Evolutionary conservation across 2,888 invertebrate genomes (phyloP).

Genomic region (Crepidodera aurea): DNA sequence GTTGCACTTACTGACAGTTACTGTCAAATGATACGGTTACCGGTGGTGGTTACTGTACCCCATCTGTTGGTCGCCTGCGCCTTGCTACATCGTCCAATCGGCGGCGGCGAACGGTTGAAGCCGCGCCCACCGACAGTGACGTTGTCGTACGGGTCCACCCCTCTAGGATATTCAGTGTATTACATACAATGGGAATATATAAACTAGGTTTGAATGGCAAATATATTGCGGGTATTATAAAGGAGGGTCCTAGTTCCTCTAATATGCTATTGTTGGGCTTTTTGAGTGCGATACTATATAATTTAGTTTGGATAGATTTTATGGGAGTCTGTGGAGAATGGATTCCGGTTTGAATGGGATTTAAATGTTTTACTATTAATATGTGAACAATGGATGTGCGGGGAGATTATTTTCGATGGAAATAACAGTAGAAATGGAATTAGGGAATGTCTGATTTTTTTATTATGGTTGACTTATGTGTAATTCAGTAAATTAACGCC

Average conservation of each 20-base stretch:
- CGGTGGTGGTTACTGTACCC: constrained; percentile 54
- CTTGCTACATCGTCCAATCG: constrained; percentile 57
- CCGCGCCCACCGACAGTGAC: constrained; percentile 37
- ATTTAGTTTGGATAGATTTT: constrained; percentile 44
- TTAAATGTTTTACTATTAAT: constrained; percentile 30
- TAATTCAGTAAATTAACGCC: no score
- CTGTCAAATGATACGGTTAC: constrained; percentile 54
- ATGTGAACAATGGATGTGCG: constrained; percentile 23
- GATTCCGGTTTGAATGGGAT: constrained; percentile 30
- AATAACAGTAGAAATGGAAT: background rate
- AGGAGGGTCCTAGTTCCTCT: constrained; percentile 48
- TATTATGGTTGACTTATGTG: no score
- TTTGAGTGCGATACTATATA: constrained; percentile 51
- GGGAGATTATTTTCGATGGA: constrained; percentile 1
- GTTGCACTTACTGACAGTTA: constrained; percentile 49
- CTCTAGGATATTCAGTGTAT: constrained; percentile 58
- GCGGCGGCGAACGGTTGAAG: constrained; percentile 16
- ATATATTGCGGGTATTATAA: constrained; percentile 57
- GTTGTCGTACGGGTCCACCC: constrained; percentile 45
- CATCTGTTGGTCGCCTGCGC: constrained; percentile 59
- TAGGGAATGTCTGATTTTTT: no score
- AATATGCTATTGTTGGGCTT: constrained; percentile 48
- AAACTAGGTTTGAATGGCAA: constrained; percentile 61
- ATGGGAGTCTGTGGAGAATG: constrained; percentile 30
- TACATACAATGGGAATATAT: constrained; percentile 61